Conservation (phyloP, 1,140 invertebrate genomes). For the Holotrichia oblita region DNA sequence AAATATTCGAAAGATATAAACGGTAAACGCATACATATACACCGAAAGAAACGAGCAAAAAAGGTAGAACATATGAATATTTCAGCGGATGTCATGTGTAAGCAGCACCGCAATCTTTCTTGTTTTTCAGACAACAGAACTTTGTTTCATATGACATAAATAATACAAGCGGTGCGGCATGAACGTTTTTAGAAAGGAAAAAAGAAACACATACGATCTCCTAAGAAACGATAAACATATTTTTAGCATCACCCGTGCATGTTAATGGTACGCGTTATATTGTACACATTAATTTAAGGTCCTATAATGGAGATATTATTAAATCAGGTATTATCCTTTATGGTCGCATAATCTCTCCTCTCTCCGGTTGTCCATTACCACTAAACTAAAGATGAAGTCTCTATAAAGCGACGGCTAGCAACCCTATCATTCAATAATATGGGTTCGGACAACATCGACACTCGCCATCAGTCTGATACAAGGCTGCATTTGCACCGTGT, state of each 20-base stretch:
- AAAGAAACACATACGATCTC: constrained; percentile 15
- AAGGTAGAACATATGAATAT: constrained; percentile 34
- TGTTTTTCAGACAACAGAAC: constrained; percentile 38
- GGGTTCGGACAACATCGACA: constrained; percentile 18
- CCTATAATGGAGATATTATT: constrained; percentile 39
- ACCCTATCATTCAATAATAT: constrained; percentile 21
- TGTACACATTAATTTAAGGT: not conserved
- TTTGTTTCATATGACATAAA: constrained; percentile 39
- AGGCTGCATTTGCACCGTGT: constrained; percentile 21
- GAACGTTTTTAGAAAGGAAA: constrained; percentile 24
- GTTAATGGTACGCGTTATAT: constrained; percentile 33
- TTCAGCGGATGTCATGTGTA: constrained; percentile 36
- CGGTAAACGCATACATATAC: not conserved
- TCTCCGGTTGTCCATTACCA: constrained; percentile 20
- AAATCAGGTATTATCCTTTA: constrained; percentile 40
- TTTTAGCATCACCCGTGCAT: constrained; percentile 38
- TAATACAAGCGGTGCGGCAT: constrained; percentile 37
- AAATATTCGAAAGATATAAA: constrained; percentile 21
- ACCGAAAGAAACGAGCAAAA: not conserved
- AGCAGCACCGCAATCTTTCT: constrained; percentile 37
- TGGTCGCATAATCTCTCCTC: constrained; percentile 21
- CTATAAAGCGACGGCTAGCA: not conserved
- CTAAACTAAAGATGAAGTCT: constrained; percentile 6
- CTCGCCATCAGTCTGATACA: constrained; percentile 5
- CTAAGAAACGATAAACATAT: constrained; percentile 41